phyloP scores from a whole-genome alignment of 2,797 vertebrate species.

The Salarias fasciatus region DNA sequence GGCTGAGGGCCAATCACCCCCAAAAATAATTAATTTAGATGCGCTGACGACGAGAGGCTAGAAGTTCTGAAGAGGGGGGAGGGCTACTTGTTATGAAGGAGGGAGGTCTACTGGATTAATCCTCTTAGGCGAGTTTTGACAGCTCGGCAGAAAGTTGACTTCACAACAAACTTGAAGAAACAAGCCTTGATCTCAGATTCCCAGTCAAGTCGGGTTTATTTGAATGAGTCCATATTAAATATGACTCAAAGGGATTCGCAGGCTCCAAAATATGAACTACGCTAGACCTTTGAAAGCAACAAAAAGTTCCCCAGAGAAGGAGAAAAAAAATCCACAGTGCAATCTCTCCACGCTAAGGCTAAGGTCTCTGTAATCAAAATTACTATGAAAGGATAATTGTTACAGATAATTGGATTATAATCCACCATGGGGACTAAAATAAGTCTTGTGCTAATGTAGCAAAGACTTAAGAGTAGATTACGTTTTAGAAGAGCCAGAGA shows the following conservation, averaged over 20 bases:
- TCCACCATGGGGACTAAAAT: conserved; percentile 14
- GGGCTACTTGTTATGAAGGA: conserved; percentile 15
- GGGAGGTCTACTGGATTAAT: conserved; percentile 33
- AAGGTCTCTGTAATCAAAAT: neutral
- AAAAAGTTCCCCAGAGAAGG: neutral
- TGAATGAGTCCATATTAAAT: conserved; percentile 26
- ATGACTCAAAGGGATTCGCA: conserved; percentile 19
- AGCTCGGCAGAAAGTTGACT: conserved; percentile 29
- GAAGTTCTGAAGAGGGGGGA: conserved; percentile 18
- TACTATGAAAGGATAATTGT: neutral
- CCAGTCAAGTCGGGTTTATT: conserved; percentile 19
- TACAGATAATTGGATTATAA: conserved; percentile 12
- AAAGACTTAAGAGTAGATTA: neutral
- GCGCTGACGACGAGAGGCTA: conserved; percentile 6
- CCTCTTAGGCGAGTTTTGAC: conserved; percentile 37
- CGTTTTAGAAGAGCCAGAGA: neutral
- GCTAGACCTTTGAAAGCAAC: conserved; percentile 3
- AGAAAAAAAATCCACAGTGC: neutral
- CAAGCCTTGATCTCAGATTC: conserved; percentile 28
- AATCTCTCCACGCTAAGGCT: neutral
- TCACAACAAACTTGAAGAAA: conserved; percentile 35
- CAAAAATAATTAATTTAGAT: neutral
- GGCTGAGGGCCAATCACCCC: conserved; percentile 21
- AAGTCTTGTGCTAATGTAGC: neutral
- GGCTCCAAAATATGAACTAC: conserved; percentile 7